Base-by-base conservation (phyloP, 1,140 invertebrate species). In the Phymorhynchus buccinoides region DNA sequence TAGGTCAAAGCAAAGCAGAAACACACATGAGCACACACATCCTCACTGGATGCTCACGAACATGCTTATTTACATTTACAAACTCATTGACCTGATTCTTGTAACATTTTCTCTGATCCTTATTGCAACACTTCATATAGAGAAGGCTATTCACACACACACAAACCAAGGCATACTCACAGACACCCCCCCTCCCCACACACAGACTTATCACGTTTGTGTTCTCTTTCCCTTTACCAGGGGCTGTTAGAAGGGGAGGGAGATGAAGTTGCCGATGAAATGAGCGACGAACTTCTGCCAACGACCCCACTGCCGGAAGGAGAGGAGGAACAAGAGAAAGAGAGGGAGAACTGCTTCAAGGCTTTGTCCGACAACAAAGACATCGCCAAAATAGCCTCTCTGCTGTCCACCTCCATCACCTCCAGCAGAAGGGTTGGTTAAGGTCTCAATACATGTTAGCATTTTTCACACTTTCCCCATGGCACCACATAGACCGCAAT, bases 311-410 rank as follows among this genome's bases (percentile, higher is more conserved):
- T 22, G n/a, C 56, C 22, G 4, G 56, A 62, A 62, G 1, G 12
- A 4, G 56, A 62, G 0, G 56, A 62, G 22, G 56, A 82, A 27
- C 32, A 27, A 6, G 62, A 82, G 18, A 27, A 83, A 35, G 81
- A 18, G 80, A 88, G 52, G 22, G 75, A 96, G 90, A 98, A 98
- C 91, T 99, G 98, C 92, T 96, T 96, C 91, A 95, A 94, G 84
- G 95, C 96, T 89, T 96, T 98, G 3, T 96, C 97, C 94, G 97
- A 99, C 90, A 98, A 98, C 93, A 98, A 99, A 91, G 97, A 99
- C 91, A 95, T 99, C 82, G 94, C 96, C 9, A 98, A 98, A 94
- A 95, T 97, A 9, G 93, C 97, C 35, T 96, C 96, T 12, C 94
- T 97, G 56, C 93, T 99, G 12, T 96, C 96, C 42, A 96, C 95